Base-by-base conservation (phyloP, 2,113 vertebrate genomes). In the Lontra canadensis region DNA sequence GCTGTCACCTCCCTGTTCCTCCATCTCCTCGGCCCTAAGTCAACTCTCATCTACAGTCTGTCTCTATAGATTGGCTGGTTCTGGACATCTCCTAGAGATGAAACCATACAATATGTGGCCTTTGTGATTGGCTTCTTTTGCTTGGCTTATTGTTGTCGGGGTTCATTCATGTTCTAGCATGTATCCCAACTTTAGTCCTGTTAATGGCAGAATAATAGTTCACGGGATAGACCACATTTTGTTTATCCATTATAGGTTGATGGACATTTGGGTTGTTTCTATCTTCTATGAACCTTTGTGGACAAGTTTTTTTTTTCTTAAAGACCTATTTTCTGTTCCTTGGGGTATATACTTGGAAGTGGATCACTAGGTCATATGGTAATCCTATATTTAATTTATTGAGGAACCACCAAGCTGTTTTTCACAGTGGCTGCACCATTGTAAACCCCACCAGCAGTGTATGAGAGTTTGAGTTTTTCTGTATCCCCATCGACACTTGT, bases 181-280 rank as follows among this genome's bases (percentile, higher is more conserved):
- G 1, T 80, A 67, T 92, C 34, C 47, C 3, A 52, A 55, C 42
- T 59, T 57, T 0, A 25, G 31, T 92, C 52, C 31, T 95, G 82
- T 94, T 96, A 57, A 81, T 80, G 82, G 18, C 14, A 85, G n/a
- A 57, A 36, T 92, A 74, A 42, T 94, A 92, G 80, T 83, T 61
- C n/a, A 42, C 7, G 57, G 47, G 13, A 6, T 39, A 61, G 49
- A 59, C 18, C 25, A 69, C 39, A 79, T 69, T 92, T 94, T 92
- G 52, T 90, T 47, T 84, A 79, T 57, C 36, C 11, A 57, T 84
- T 76, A 49, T 39, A 44, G n/a, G 10, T 52, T 42, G 81, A 59
- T 71, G 61, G 29, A 36, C 39, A 73, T 44, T 87, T 44, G 49
- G n/a, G 63, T 69, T 80, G 21, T 85, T 91, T 97, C 34, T 13